Evolutionary conservation across 2,888 invertebrate genomes (phyloP), one percentile per base, ranked within the genome.

Genomic region (Pherbina coryleti): DNA sequence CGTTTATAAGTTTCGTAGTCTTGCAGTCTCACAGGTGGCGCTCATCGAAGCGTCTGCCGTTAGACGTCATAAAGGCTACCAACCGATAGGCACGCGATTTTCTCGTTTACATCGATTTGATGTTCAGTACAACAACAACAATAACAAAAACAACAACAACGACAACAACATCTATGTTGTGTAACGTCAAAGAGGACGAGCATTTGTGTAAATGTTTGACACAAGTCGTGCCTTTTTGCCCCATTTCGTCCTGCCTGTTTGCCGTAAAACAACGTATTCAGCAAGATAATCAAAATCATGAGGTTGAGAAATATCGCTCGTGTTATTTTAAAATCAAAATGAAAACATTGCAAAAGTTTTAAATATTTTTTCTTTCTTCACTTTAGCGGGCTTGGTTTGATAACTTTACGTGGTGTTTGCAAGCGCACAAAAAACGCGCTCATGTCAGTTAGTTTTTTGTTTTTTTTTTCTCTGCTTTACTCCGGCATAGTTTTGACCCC

Each of bases 51-150:
- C 44, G 44, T 44, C 44, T 44, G 44, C 44, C 55, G 19, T 19
- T 55, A 22, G 22, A 55, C 55, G 55, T 55, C 55, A 55, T 22
- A 55, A 55, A 22, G 8, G 55, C 55, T 55, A 19, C 55, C 55
- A 25, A 25, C 37, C 69, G 44, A n/a, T 22, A 51, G 34, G 51
- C 69, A 69, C 69, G 69, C 69, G 69, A 69, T 69, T 51, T 69
- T 69, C 69, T 69, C 69, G 51, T 69, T 69, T 51, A 69, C 69
- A 69, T 69, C 51, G 51, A 28, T 69, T 69, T 69, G 51, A 69
- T 69, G 22, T 69, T 69, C 25, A 37, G 25, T 19, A 44, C 37
- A 67, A 22, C n/a, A 8, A 66, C 37, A 67, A 66, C 5, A 66
- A 34, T 5, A 34, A 31, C 31, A 34, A 62, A 1, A 62, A 37